Evolutionary conservation across 2,888 invertebrate genomes (phyloP).

Genomic region (Mayetiola destructor): DNA sequence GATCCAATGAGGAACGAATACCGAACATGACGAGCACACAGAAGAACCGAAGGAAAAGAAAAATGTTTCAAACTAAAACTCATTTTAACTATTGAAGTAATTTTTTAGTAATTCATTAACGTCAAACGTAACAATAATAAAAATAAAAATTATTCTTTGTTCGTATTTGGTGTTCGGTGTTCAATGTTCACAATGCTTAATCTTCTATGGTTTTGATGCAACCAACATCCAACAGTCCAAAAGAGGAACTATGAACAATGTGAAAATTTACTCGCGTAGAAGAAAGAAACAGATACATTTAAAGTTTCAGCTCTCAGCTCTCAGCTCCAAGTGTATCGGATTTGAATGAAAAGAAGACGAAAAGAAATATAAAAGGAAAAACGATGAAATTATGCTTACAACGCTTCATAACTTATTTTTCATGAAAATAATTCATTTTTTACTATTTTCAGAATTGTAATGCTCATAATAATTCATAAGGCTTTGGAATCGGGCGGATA

Average conservation of each 20-base stretch:
- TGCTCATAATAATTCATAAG: too few relatives aligned
- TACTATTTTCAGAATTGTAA: too few relatives aligned
- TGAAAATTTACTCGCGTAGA: too few relatives aligned
- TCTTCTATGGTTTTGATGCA: too few relatives aligned
- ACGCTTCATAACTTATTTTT: conserved; percentile 9
- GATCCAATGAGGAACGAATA: background rate
- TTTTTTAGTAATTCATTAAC: conserved; percentile 12
- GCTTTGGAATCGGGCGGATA: too few relatives aligned
- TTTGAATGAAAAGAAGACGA: background rate
- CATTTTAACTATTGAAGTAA: conserved; percentile 11
- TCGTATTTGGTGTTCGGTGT: background rate
- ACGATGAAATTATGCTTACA: conserved; percentile 8
- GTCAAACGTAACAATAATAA: conserved; percentile 9
- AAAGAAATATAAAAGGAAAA: background rate
- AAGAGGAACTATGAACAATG: too few relatives aligned
- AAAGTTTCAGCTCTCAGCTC: too few relatives aligned
- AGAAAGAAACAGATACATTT: too few relatives aligned
- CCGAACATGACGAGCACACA: background rate
- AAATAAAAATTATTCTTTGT: conserved; percentile 1
- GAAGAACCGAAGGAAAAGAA: background rate
- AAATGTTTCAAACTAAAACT: background rate
- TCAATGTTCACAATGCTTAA: too few relatives aligned
- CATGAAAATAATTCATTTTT: too few relatives aligned
- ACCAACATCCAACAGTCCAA: too few relatives aligned
- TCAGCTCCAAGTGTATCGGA: too few relatives aligned